phyloP scores from a whole-genome alignment of 1,140 invertebrate genomes.

The Chironomus tepperi region DNA sequence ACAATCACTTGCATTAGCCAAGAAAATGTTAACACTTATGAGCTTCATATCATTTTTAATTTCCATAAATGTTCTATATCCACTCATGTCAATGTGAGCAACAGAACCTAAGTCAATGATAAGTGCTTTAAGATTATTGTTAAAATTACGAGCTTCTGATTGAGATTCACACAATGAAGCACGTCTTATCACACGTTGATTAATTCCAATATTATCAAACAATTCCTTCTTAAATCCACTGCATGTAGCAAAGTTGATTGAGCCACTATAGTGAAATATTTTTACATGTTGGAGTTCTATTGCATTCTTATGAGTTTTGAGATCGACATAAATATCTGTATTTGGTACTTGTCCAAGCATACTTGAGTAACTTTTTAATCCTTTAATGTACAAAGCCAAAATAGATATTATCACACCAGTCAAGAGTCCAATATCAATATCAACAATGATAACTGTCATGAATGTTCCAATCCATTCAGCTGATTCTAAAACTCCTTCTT shows the following conservation, averaged over 20 bases:
- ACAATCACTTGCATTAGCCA: conserved; percentile 35
- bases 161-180: conserved; percentile 23
- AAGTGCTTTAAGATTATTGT: conserved; percentile 30
- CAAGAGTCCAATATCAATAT: conserved; percentile 62
- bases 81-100: conserved; percentile 37
- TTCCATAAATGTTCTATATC: conserved; percentile 33
- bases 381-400: conserved; percentile 36
- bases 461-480: conserved; percentile 80
- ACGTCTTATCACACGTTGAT: conserved; percentile 26
- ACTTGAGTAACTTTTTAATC: conserved; percentile 34
- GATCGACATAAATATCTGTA: conserved; percentile 35
- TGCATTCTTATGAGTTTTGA: conserved; percentile 35
- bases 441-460: conserved; percentile 64
- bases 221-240: conserved; percentile 34
- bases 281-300: conserved; percentile 34
- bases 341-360: conserved; percentile 35
- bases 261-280: conserved; percentile 37
- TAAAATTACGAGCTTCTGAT: conserved; percentile 28
- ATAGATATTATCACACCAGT: conserved; percentile 35
- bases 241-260: conserved; percentile 37
- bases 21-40: conserved; percentile 31
- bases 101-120: conserved; percentile 36
- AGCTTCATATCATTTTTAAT: conserved; percentile 34
- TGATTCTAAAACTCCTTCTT: conserved; percentile 71
- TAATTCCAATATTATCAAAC: conserved; percentile 31